Evolutionary conservation across 1,140 invertebrate species (phyloP), one percentile per base, ranked within the genome.

Genomic region (Apis dorsata): DNA sequence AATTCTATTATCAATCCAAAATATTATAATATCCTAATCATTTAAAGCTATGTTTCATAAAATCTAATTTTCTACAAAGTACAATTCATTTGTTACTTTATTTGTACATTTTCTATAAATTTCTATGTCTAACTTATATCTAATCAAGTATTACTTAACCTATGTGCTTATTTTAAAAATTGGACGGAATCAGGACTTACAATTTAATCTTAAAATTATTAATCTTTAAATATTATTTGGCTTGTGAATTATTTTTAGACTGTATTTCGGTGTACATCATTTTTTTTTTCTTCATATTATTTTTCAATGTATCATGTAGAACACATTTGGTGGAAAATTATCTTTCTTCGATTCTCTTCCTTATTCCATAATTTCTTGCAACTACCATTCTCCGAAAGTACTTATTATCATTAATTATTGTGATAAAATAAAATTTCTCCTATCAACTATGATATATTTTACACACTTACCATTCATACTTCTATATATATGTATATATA

Each of bases 261-360:
- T 21, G 12, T 21, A 21, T 21, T 55, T 34, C 11, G 4, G 15
- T 75, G n/a, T 63, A 51, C 19, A 71, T 15, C 21, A 15, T 63
- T 60, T 59, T 63, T 34, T 60, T 60, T 21, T 24, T 44, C 5
- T 44, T 44, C 34, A 7, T 12, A 69, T 75, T 17, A 59, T 60
- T 55, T 1, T 17, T 49, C 8, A 2, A 10, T 44, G 13, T 8
- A 75, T n/a, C 19, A 57, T 66, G 21, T 69, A 15, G 84, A 83
- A 85, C 84, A 85, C 74, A 73, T 79, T 70, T 12, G 81, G 81
- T 83, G 76, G 63, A 44, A 15, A 17, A 21, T 10, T 12, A 53
- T 71, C 24, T 60, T 8, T 62, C 24, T 19, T 62, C 55, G 5
- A 57, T 34, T 34, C 7, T 21, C 5, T 12, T 19, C 11, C 21